Conservation (phyloP, 2,888 invertebrate species). For the Synanthedon andrenaeformis region DNA sequence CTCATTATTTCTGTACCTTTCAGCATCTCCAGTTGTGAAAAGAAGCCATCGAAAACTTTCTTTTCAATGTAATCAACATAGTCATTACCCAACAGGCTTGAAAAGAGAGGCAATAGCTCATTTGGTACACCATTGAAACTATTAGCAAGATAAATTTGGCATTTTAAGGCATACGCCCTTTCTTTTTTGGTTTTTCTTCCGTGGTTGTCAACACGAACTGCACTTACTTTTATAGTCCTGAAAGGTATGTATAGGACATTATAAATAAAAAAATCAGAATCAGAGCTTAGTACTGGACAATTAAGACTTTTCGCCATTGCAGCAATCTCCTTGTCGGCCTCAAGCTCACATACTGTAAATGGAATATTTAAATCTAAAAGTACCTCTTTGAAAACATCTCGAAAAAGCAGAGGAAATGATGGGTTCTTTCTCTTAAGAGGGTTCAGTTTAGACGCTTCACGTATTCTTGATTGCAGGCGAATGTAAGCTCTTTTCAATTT, state of each 20-base stretch:
- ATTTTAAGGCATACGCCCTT: constrained; percentile 63
- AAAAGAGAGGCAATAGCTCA: constrained; percentile 80
- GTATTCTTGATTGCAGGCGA: constrained; percentile 72
- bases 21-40: constrained; percentile 71
- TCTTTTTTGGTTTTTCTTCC: constrained; percentile 15
- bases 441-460: constrained; percentile 67
- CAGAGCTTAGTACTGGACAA: constrained; percentile 91
- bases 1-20: constrained; percentile 66
- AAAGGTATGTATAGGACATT: constrained; percentile 86
- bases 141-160: constrained; percentile 80
- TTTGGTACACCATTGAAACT: constrained; percentile 75
- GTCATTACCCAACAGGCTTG: constrained; percentile 90
- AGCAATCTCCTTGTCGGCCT: constrained; percentile 92
- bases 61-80: constrained; percentile 78
- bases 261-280: constrained; percentile 94
- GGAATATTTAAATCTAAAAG: constrained; percentile 74
- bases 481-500: constrained; percentile 76
- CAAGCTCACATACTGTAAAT: constrained; percentile 82
- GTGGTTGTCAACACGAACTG: constrained; percentile 26
- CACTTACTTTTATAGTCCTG: constrained; percentile 71
- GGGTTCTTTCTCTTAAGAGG: constrained; percentile 63
- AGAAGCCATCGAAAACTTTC: constrained; percentile 77
- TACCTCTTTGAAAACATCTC: constrained; percentile 80
- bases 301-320: constrained; percentile 80
- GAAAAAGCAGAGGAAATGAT: constrained; percentile 79